Evolutionary conservation across 2,113 vertebrate genomes (phyloP).

Genomic region (Percina caprodes): DNA sequence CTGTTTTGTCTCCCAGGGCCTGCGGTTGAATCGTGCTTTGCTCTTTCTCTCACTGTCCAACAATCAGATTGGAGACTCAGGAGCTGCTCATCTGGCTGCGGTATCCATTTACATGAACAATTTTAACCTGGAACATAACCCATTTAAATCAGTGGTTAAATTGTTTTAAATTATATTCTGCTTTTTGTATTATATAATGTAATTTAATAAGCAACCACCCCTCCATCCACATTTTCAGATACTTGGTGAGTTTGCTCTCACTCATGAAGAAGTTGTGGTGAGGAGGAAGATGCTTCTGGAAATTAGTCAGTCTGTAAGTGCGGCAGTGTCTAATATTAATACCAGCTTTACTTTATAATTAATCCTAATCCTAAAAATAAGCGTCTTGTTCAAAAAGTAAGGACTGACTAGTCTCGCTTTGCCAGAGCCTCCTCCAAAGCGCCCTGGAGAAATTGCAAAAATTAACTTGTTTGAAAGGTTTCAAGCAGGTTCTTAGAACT

Average conservation of each 20-base stretch:
- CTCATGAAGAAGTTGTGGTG: conserved; percentile 87
- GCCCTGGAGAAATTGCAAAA: background rate
- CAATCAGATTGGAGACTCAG: conserved; percentile 88
- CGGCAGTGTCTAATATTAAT: background rate
- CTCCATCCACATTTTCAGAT: conserved; percentile 77
- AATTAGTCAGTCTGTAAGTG: conserved; percentile 61
- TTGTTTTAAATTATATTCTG: conserved; percentile 43
- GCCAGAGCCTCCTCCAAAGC: too few relatives aligned
- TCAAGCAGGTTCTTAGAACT: background rate
- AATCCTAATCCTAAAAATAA: background rate
- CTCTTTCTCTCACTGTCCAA: conserved; percentile 87
- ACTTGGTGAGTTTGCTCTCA: conserved; percentile 85
- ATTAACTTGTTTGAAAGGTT: background rate
- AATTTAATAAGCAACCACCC: conserved; percentile 12
- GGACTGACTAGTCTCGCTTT: background rate
- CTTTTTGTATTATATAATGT: conserved; percentile 8
- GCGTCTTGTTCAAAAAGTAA: background rate
- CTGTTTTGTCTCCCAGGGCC: conserved; percentile 80
- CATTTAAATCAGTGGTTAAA: conserved; percentile 38
- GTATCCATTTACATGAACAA: conserved; percentile 60
- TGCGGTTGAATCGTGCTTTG: conserved; percentile 89
- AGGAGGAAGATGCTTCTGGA: conserved; percentile 84
- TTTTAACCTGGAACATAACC: conserved; percentile 34
- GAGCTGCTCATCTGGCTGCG: conserved; percentile 82
- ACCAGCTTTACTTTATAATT: background rate